Percentiles rank a stretch among this genome's conserved stretches.
Evolutionary conservation across 1,140 invertebrate genomes (phyloP).

Genomic region (Rhopalosiphum padi): DNA sequence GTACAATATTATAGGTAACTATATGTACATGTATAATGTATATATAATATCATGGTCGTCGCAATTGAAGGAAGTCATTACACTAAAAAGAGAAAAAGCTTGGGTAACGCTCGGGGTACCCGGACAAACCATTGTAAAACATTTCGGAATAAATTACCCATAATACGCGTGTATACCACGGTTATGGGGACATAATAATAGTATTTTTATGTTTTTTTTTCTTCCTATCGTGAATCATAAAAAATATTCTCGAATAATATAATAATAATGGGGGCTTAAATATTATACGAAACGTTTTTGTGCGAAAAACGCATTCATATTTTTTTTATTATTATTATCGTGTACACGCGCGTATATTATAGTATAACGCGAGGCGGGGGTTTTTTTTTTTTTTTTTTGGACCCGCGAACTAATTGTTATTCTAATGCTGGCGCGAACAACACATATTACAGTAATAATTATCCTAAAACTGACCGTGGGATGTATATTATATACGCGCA

Average conservation of each 20-base stretch:
- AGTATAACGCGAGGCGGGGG: not conserved
- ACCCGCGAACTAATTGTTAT: not conserved
- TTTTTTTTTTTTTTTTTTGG: not conserved
- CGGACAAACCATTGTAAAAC: conserved; percentile 24
- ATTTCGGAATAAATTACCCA: conserved; percentile 38
- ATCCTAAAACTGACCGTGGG: not conserved
- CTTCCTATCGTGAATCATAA: conserved; percentile 11
- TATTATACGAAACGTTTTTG: conserved; percentile 5
- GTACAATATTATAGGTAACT: not conserved
- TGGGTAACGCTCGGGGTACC: not conserved
- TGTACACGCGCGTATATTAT: not conserved
- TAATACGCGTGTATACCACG: not conserved
- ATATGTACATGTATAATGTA: not conserved
- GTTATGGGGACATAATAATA: not conserved
- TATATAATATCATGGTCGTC: not conserved
- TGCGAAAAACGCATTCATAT: not conserved
- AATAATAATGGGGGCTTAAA: conserved; percentile 14
- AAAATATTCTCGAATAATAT: conserved; percentile 24
- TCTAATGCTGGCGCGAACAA: not conserved
- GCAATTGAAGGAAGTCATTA: conserved; percentile 19
- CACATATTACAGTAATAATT: conserved; percentile 1
- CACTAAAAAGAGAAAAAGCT: conserved; percentile 7
- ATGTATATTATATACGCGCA: not conserved
- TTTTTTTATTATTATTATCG: conserved; percentile 10
- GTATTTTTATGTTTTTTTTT: conserved; percentile 11